A percentile compares a stretch with the other conserved stretches of the same genome.
phyloP scores from a whole-genome alignment of 2,888 invertebrate genomes.

The Drosophila nigritarsus region DNA sequence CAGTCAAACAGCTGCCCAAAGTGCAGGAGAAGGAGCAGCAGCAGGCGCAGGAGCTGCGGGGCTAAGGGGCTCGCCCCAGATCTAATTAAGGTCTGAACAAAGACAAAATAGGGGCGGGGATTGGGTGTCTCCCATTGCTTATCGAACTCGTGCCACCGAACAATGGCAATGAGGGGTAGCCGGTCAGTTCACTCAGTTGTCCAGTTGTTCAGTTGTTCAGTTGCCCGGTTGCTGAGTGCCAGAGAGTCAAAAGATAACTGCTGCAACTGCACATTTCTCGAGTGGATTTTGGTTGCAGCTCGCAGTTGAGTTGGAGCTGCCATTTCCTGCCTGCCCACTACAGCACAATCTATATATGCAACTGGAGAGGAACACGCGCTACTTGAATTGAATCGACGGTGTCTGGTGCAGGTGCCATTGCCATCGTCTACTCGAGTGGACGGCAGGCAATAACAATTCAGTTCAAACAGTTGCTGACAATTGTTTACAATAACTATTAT shows the following conservation, averaged over 20 bases:
- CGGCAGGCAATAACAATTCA: slow-evolving; percentile 33
- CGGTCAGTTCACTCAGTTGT: neutral
- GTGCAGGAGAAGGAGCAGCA: slow-evolving; percentile 1
- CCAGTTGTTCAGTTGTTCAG: slow-evolving; percentile 26
- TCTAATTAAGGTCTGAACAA: slow-evolving; percentile 63
- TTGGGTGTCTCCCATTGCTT: slow-evolving; percentile 13
- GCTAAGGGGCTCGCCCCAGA: neutral
- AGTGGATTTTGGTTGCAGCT: slow-evolving; percentile 52
- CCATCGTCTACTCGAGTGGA: slow-evolving; percentile 11
- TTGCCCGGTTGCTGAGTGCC: slow-evolving; percentile 37
- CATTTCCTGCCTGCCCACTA: slow-evolving; percentile 59
- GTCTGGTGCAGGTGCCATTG: slow-evolving; percentile 40
- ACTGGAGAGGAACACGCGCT: slow-evolving; percentile 55
- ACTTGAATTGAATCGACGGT: slow-evolving; percentile 60
- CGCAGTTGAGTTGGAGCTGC: slow-evolving; percentile 57
- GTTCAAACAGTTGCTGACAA: slow-evolving; percentile 13
- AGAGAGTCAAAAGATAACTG: slow-evolving; percentile 55
- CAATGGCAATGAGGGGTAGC: slow-evolving; percentile 74
- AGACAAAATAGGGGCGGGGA: slow-evolving; percentile 31
- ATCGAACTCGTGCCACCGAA: slow-evolving; percentile 63
- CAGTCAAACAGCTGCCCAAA: slow-evolving; percentile 59
- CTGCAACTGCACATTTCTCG: slow-evolving; percentile 35
- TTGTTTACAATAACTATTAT: neutral
- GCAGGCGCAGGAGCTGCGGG: neutral
- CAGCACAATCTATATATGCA: neutral